Evolutionary conservation across 1,140 invertebrate genomes (phyloP).

Genomic region (Penaeus japonicus): DNA sequence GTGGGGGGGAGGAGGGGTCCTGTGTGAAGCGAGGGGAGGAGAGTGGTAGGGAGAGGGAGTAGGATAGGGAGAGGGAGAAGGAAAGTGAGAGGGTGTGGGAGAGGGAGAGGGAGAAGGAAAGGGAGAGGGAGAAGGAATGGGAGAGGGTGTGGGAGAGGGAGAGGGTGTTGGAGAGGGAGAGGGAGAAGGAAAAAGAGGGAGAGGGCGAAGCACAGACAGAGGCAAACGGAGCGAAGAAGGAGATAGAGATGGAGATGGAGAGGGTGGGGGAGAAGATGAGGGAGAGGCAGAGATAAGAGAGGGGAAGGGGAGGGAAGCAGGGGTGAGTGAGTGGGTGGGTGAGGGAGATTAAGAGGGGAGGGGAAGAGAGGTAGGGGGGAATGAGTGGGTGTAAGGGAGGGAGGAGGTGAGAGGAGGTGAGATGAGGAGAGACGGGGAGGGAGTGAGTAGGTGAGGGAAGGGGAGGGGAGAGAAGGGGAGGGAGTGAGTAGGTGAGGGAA

Average conservation of each 20-base stretch:
- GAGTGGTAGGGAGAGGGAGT: background rate
- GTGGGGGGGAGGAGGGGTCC: background rate
- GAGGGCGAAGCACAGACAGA: background rate
- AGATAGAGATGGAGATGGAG: background rate
- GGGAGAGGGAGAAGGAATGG: background rate
- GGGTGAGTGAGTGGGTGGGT: background rate
- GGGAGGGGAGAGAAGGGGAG: too few species aligned
- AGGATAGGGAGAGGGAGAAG: background rate
- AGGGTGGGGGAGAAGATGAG: background rate
- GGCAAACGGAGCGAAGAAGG: background rate
- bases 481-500: background rate
- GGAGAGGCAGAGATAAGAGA: background rate
- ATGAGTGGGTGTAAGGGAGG: background rate
- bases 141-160: background rate
- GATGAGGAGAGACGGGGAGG: too few species aligned
- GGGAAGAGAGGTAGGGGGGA: background rate
- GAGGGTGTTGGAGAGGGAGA: background rate
- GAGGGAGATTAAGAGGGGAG: background rate
- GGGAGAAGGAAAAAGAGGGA: background rate
- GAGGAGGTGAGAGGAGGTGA: background rate
- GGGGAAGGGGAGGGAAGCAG: background rate
- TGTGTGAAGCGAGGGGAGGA: background rate
- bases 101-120: too few species aligned
- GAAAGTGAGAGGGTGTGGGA: background rate
- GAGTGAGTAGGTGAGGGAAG: background rate